Percentiles rank a stretch among this genome's conserved stretches.
These are phyloP conservation scores for Thripadectes ignobilis DNA, from an alignment of 2,797 vertebrate species.

Conservation along the genomic window DNA sequence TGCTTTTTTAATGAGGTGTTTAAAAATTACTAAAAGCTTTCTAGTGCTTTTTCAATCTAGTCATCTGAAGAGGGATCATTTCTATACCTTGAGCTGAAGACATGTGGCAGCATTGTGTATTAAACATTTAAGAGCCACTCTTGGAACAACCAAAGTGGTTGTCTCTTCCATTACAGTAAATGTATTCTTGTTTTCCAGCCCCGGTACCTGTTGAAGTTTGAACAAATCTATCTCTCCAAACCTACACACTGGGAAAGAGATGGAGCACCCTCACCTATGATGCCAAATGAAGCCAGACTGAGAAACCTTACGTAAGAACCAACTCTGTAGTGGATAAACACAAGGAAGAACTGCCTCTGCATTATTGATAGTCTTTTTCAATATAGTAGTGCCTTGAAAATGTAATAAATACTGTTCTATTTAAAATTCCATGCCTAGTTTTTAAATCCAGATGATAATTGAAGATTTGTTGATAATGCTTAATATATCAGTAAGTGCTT, in stretches of 20 bases:
- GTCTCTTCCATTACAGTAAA: background rate
- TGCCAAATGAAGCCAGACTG: conserved; percentile 96
- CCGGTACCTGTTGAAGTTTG: conserved; percentile 95
- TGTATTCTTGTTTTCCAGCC: conserved; percentile 79
- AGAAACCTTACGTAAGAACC: conserved; percentile 93
- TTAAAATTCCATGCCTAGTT: background rate
- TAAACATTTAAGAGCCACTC: background rate
- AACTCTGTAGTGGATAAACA: background rate
- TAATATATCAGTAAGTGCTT: background rate
- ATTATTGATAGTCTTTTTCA: background rate
- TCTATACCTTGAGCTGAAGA: background rate
- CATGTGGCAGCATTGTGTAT: background rate
- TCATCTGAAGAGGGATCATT: background rate
- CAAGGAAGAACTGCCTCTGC: background rate
- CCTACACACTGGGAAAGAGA: conserved; percentile 99
- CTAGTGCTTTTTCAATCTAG: background rate
- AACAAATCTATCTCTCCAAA: conserved; percentile 98
- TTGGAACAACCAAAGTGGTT: background rate
- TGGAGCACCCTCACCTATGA: conserved; percentile 97
- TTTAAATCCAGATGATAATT: background rate
- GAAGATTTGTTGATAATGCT: background rate
- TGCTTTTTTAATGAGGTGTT: background rate
- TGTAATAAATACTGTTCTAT: background rate
- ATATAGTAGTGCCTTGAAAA: background rate
- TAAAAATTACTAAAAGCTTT: background rate